These are phyloP conservation scores for Eubasilissa splendida DNA, from an alignment of 2,888 invertebrate species.

Conservation along the genomic window DNA sequence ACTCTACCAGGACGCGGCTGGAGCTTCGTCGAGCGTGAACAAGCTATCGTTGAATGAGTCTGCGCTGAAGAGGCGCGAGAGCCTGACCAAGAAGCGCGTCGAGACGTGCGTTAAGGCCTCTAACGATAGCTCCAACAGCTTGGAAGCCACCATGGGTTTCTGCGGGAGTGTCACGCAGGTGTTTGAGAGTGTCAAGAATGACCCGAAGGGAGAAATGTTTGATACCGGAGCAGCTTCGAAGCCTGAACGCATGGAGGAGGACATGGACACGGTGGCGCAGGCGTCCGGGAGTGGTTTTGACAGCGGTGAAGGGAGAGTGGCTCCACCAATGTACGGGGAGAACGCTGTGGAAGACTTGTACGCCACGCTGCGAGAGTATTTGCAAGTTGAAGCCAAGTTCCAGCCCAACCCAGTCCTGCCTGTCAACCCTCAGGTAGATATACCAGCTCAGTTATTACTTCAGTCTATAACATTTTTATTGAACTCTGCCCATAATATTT, in stretches of 20 bases:
- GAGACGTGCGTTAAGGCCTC: background rate
- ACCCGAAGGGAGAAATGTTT: background rate
- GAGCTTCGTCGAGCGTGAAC: slow-evolving; percentile 58
- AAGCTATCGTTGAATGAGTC: background rate
- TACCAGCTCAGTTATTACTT: background rate
- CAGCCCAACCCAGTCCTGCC: slow-evolving; percentile 80
- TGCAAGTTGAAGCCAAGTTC: slow-evolving; percentile 80
- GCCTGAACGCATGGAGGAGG: background rate
- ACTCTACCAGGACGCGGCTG: background rate
- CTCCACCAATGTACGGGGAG: slow-evolving; percentile 50
- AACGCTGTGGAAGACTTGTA: slow-evolving; percentile 67
- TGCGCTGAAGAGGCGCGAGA: slow-evolving; percentile 22
- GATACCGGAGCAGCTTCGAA: too few relatives aligned
- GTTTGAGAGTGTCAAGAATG: slow-evolving; percentile 12
- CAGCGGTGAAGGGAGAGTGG: slow-evolving; percentile 59
- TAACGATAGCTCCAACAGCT: background rate
- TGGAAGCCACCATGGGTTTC: slow-evolving; percentile 22
- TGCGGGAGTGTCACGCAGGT: slow-evolving; percentile 16
- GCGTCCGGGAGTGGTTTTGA: slow-evolving; percentile 49
- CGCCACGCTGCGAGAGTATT: slow-evolving; percentile 77
- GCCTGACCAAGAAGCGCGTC: slow-evolving; percentile 4
- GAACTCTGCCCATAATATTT: too few relatives aligned
- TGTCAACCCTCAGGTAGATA: slow-evolving; percentile 73
- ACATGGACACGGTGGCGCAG: background rate
- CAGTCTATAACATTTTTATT: too few relatives aligned